Evolutionary conservation across 2,797 vertebrate species (phyloP), one percentile per base, ranked within the genome.

Genomic region (Danio choprae): DNA sequence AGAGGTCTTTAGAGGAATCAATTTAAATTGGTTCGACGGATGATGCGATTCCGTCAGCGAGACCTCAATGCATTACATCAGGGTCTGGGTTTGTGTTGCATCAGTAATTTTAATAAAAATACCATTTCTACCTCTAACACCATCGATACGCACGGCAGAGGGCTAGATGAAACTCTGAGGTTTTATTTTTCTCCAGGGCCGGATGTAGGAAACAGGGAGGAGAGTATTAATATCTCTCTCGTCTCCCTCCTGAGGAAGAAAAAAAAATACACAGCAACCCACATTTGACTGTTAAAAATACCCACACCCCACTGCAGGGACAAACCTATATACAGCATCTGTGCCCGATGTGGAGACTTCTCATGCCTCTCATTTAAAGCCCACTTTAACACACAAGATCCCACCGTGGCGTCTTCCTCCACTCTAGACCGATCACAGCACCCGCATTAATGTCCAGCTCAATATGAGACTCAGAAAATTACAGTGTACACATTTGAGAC

Each of bases 231-330:
- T 82, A 63, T 70, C 65, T 83, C 38, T 51, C 22, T 67, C 44
- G 74, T 65, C 74, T 81, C 72, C 62, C 67, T 77, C 60, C 69
- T 51, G 59, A 79, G 58, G 13, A 36, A 12, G 22, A 74, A 46
- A 50, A 46, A 50, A 59, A 59, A 77, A 68, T 65, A 63, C 81
- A 68, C 59, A 74, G 81, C 80, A 87, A 82, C 84, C 88, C 83
- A 87, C 83, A 87, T 87, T 87, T 84, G 68, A 50, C 41, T 62
- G 81, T 80, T 87, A 85, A 87, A 87, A 85, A 87, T 87, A 89
- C 73, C 50, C 60, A 79, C 73, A 82, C 63, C 81, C 74, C 77
- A 81, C 84, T 82, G 78, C 74, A 55, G 85, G 85, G 84, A 84
- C 51, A 84, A 84, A 87, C 79, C 81, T 79, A 86, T 68, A 78